Evolutionary conservation across 2,888 invertebrate species (phyloP).

Genomic region (Euplagia quadripunctaria): DNA sequence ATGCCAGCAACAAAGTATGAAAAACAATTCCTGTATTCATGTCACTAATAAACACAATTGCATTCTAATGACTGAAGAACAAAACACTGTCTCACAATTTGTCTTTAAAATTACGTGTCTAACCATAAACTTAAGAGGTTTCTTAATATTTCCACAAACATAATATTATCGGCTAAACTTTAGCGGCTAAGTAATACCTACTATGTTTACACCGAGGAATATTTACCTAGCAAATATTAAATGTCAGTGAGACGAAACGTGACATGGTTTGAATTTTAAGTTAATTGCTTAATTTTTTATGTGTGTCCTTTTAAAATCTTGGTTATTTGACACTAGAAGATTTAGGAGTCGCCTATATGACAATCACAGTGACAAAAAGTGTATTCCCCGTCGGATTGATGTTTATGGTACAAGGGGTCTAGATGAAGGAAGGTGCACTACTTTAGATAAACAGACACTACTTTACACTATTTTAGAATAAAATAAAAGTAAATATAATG

Average conservation of each 20-base stretch:
- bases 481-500: too few species aligned
- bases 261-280: neutral
- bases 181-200: neutral
- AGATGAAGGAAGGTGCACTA: too few species aligned
- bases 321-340: too few species aligned
- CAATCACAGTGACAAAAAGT: too few species aligned
- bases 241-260: constrained; percentile 14
- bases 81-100: constrained; percentile 1
- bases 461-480: too few species aligned
- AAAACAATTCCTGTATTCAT: neutral
- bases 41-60: neutral
- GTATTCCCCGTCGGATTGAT: too few species aligned
- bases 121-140: constrained; percentile 11
- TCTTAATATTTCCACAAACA: constrained; percentile 3
- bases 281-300: neutral
- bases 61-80: neutral
- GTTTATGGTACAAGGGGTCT: too few species aligned
- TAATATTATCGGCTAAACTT: neutral
- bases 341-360: too few species aligned
- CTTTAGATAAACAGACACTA: too few species aligned
- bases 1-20: neutral
- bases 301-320: too few species aligned
- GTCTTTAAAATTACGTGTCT: constrained; percentile 1
- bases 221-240: constrained; percentile 23
- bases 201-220: neutral